Base-by-base conservation (phyloP, 1,140 invertebrate genomes). In the Lordiphosa stackelbergi region DNA sequence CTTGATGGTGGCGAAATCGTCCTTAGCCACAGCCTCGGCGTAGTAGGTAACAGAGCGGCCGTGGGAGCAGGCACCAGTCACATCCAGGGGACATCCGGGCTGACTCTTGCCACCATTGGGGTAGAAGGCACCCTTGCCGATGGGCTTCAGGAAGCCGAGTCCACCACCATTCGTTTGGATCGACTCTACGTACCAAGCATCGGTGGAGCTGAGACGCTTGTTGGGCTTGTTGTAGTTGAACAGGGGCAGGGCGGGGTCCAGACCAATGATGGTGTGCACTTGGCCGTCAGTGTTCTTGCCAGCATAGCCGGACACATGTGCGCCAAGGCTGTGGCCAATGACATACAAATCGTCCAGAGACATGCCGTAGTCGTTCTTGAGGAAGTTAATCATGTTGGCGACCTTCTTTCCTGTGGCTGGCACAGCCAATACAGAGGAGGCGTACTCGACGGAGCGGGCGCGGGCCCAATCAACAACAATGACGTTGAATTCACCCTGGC, bases 401-500 rank as follows among this genome's bases (percentile, higher is more conserved):
- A 89, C 83, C 37, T 85, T 65, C 42, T 69, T 70, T 42, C 85
- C 86, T 22, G 88, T 75, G 10, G 48, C 53, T 10, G 49, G n/a
- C 0, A 89, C 87, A 54, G 81, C 69, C 38, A 66, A 22, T 1
- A 73, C 69, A 0, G 91, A 89, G 22, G 89, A 87, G 7, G 88
- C 66, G 16, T 90, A 90, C 38, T 90, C 90, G 4, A 89, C 75
- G 35, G 88, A 88, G 9, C 74, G 66, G 36, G 83, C 85, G 4
- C 87, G 73, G 6, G 87, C 89, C 93, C 93, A 94, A 61, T 94
- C 91, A 0, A 94, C 88, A 16, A 90, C 85, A 56, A 94, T 90
- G 13, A 90, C 90, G 48, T 87, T 86, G 51, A 55, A 85, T 58
- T 92, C 88, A 2, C 85, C 89, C 4, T 69, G 69, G 19, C 74